A percentile compares a stretch with the other conserved stretches of the same genome.
Evolutionary conservation across 2,888 invertebrate species (phyloP).

Genomic region (Autographa pulchrina): DNA sequence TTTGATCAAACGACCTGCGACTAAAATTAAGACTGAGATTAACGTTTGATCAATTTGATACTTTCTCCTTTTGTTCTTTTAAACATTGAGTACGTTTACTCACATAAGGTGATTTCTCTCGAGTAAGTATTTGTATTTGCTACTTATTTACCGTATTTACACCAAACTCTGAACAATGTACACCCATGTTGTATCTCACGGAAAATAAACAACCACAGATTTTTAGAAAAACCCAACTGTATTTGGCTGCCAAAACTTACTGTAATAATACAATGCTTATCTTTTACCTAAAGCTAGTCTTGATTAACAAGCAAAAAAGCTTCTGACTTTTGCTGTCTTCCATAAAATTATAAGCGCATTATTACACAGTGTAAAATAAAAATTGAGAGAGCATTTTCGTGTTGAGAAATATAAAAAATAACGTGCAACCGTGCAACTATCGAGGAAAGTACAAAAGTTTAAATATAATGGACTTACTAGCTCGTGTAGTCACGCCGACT

Average conservation of each 20-base stretch:
- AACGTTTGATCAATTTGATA: not conserved
- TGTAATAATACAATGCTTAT: no score
- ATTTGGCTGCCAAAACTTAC: no score
- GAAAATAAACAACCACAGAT: no score
- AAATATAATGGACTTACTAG: slow-evolving; percentile 35
- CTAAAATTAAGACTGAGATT: slow-evolving; percentile 1
- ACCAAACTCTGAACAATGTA: no score
- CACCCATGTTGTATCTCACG: no score
- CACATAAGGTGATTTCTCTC: no score
- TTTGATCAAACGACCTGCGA: not conserved
- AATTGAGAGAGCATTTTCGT: not conserved
- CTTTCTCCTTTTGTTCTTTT: not conserved
- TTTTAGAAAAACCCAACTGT: no score
- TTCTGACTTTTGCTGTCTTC: not conserved
- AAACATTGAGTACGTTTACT: not conserved
- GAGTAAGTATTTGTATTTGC: no score
- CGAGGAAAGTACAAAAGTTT: slow-evolving; percentile 28
- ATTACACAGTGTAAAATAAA: not conserved
- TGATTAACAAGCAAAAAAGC: not conserved
- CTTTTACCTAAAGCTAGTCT: not conserved
- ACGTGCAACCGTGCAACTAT: not conserved
- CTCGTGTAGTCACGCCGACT: slow-evolving; percentile 44
- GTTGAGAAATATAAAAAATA: slow-evolving; percentile 1
- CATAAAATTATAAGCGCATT: not conserved
- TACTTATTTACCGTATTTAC: no score